Base-by-base conservation (phyloP, 2,888 invertebrate genomes). In the Pachymerium ferrugineum region DNA sequence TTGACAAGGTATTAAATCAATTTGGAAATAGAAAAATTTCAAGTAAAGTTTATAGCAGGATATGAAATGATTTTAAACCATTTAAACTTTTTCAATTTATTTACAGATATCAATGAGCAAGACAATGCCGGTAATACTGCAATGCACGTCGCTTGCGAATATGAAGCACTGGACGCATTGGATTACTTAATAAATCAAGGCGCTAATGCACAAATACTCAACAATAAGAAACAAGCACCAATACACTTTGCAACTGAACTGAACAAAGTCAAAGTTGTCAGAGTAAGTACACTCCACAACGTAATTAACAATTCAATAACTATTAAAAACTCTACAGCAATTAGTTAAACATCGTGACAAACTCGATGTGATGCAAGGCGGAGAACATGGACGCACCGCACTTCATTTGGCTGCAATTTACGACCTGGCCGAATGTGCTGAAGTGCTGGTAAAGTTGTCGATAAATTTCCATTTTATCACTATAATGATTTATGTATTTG, bases 321-420 rank as follows among this genome's bases (percentile, higher is more conserved):
- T n/a, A n/a, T n/a, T n/a, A n/a, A n/a, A n/a, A n/a, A n/a, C 10
- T 69, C 28, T 6, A 28, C 69, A 88, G 80, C 85, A 87, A 0
- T 89, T 92, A 85, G 87, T 87, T 6, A 87, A 87, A 77, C 87
- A 90, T 83, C 88, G 88, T 76, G 85, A 85, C 42, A 86, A 86
- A 77, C 88, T 93, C 77, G 87, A 93, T 81, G 88, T 90, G 1
- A 88, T 90, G 78, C 87, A 90, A 78, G 89, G 89, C 0, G 93
- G 93, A 0, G 89, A 89, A 79, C 90, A 90, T 77, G 93, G 93
- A 0, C 85, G 90, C 29, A 92, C 92, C 0, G 91, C 93, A 0
- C 85, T 94, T 0, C 94, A 94, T 80, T 86, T 92, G 76, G 92
- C 93, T 0, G 93, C 93, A 6, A 91, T 91, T 74, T 89, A 90